Evolutionary conservation across 1,140 invertebrate genomes (phyloP).

Genomic region (Microplitis mediator): DNA sequence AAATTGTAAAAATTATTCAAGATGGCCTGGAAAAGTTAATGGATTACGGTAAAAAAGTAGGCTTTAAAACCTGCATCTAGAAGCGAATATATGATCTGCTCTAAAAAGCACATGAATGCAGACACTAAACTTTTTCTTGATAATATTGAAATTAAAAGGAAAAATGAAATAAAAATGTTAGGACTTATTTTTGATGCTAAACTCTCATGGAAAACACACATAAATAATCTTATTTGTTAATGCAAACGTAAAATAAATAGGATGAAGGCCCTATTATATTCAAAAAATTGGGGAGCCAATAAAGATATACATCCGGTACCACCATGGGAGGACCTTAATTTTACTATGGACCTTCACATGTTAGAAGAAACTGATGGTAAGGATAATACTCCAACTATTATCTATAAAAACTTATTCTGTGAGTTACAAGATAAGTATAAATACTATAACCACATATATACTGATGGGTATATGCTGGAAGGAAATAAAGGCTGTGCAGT

Average conservation of each 20-base stretch:
- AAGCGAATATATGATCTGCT: not conserved
- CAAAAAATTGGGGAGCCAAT: slow-evolving; percentile 11
- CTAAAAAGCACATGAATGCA: not conserved
- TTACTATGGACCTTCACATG: no score
- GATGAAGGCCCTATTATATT: slow-evolving; percentile 25
- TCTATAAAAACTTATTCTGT: no score
- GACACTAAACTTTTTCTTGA: not conserved
- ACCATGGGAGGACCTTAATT: no score
- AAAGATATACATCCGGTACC: not conserved
- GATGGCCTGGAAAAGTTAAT: not conserved
- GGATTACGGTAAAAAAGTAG: not conserved
- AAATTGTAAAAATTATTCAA: not conserved
- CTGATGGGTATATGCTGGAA: no score
- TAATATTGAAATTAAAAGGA: not conserved
- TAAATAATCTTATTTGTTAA: slow-evolving; percentile 25
- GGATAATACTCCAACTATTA: no score
- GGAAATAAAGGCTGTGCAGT: no score
- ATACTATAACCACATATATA: no score
- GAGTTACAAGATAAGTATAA: no score
- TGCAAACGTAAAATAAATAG: slow-evolving; percentile 28
- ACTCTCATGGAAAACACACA: slow-evolving; percentile 27
- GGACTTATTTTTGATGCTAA: not conserved
- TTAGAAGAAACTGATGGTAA: no score
- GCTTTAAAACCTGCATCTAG: not conserved
- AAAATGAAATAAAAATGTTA: not conserved